Conservation (phyloP, 2,888 invertebrate genomes). For the Tanypteryx hageni region DNA sequence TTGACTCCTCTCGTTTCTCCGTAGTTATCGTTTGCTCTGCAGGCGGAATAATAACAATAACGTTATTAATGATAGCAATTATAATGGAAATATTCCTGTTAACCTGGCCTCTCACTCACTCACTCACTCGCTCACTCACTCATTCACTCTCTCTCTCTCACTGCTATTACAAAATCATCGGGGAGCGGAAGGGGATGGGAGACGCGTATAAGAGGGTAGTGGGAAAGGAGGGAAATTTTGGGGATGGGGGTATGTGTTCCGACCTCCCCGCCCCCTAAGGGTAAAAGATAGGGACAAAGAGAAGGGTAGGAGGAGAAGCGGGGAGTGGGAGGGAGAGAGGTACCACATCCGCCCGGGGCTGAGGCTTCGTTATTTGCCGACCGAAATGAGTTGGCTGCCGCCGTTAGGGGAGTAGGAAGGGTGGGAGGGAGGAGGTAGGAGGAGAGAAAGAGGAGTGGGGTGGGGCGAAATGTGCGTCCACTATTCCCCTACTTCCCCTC, state of each 20-base stretch:
- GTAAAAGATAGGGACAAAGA: conserved; percentile 62
- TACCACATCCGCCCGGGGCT: conserved; percentile 64
- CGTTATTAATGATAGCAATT: conserved; percentile 57
- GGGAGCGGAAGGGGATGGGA: conserved; percentile 22
- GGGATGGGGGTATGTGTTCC: conserved; percentile 64
- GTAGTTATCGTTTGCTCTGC: background rate
- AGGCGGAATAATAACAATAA: conserved; percentile 40
- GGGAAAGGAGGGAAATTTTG: conserved; percentile 17
- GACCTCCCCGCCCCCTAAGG: conserved; percentile 59
- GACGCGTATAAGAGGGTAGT: conserved; percentile 37
- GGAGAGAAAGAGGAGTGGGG: conserved; percentile 64
- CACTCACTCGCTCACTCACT: too few species aligned
- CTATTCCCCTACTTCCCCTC: conserved; percentile 1
- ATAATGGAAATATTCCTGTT: conserved; percentile 59
- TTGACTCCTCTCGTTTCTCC: background rate
- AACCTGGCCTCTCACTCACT: conserved; percentile 46
- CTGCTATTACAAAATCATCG: conserved; percentile 47
- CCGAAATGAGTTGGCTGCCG: conserved; percentile 60
- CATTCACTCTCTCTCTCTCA: conserved; percentile 45
- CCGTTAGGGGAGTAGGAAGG: conserved; percentile 56
- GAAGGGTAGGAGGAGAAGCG: conserved; percentile 60
- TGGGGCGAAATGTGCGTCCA: conserved; percentile 64
- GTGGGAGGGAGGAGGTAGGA: conserved; percentile 52
- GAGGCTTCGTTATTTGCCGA: conserved; percentile 66
- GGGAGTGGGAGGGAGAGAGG: conserved; percentile 64